Conservation (phyloP, 2,888 invertebrate genomes). For the Adelphocoris suturalis region DNA sequence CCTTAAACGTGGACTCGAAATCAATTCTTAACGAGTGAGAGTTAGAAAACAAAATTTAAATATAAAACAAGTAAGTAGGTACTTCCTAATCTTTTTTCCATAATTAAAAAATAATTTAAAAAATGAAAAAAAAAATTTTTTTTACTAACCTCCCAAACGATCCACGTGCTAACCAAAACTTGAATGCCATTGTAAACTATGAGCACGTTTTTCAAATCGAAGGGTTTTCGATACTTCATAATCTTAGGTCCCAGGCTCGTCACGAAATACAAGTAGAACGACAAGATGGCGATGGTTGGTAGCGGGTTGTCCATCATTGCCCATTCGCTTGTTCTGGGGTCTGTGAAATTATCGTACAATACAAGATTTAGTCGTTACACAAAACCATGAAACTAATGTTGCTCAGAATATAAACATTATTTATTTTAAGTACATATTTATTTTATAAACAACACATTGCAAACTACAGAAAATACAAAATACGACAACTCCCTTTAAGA, state of each 20-base stretch:
- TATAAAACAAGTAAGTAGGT: too few relatives aligned
- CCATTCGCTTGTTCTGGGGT: slow-evolving; percentile 80
- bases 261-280: slow-evolving; percentile 80
- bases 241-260: slow-evolving; percentile 79
- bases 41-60: too few relatives aligned
- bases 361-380: neutral
- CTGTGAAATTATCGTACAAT: slow-evolving; percentile 75
- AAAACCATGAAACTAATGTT: neutral
- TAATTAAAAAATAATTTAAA: too few relatives aligned
- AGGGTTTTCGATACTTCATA: slow-evolving; percentile 81
- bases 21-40: too few relatives aligned
- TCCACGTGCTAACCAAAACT: slow-evolving; percentile 82
- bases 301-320: slow-evolving; percentile 80
- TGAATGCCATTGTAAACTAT: slow-evolving; percentile 81
- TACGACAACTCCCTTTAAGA: too few relatives aligned
- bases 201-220: slow-evolving; percentile 79
- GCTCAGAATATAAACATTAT: too few relatives aligned
- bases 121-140: too few relatives aligned
- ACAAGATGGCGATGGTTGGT: slow-evolving; percentile 80
- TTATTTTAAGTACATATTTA: too few relatives aligned
- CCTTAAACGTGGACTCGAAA: too few relatives aligned
- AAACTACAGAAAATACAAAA: too few relatives aligned
- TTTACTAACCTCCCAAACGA: slow-evolving; percentile 86
- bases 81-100: too few relatives aligned
- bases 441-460: too few relatives aligned